phyloP scores from a whole-genome alignment of 2,113 vertebrate genomes.

The Hirundichthys speculiger region DNA sequence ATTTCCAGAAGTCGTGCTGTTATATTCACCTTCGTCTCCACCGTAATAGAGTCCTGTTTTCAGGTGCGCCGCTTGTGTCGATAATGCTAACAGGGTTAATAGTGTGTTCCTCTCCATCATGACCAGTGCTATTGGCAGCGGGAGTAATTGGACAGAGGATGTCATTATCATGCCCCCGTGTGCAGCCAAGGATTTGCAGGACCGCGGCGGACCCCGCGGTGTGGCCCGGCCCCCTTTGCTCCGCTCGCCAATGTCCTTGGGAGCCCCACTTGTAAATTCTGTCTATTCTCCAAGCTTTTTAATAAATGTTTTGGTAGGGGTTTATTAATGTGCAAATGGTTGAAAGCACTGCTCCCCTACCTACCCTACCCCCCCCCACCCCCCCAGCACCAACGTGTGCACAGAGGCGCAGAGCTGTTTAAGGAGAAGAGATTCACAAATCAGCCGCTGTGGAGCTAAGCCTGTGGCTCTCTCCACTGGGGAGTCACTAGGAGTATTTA shows the following conservation, averaged over 20 bases:
- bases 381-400: constrained; percentile 65
- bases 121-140: constrained; percentile 68
- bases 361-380: constrained; percentile 9
- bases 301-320: constrained; percentile 79
- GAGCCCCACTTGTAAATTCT: constrained; percentile 78
- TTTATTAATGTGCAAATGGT: constrained; percentile 84
- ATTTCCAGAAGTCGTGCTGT: constrained; percentile 1
- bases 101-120: constrained; percentile 76
- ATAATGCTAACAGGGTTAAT: constrained; percentile 74
- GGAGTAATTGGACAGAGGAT: constrained; percentile 75
- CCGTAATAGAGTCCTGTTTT: constrained; percentile 55
- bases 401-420: constrained; percentile 83
- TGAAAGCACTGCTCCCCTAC: constrained; percentile 39
- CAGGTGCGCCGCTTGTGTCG: constrained; percentile 50
- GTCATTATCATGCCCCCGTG: constrained; percentile 69
- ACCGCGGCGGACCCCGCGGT: constrained; percentile 52
- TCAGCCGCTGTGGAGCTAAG: constrained; percentile 78
- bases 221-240: constrained; percentile 65
- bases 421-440: constrained; percentile 82
- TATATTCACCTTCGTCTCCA: constrained; percentile 38
- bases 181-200: constrained; percentile 68
- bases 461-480: constrained; percentile 81
- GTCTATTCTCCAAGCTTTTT: constrained; percentile 77
- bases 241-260: constrained; percentile 63
- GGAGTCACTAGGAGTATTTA: constrained; percentile 88